Base-by-base conservation (phyloP, 1,140 invertebrate genomes). In the Tetraneura akinire region DNA sequence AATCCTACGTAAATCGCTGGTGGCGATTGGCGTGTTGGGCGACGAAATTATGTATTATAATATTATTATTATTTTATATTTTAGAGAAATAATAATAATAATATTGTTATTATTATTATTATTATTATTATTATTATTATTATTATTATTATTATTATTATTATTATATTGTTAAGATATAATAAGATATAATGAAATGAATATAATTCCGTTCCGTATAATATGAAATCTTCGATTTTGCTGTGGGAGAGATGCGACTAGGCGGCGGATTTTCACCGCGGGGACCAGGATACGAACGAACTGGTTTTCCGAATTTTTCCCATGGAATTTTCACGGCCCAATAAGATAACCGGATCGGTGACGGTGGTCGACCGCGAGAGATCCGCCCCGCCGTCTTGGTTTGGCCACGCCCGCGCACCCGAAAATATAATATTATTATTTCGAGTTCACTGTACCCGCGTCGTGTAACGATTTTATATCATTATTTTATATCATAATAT, bases 341-440 rank as follows among this genome's bases (percentile, higher is more conserved):
- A 78, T 78, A 62, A 78, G 74, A 78, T 47, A 78, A 78, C 74
- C 74, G 74, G 74, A 78, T 78, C 74, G 74, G 37, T 55, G 74
- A 26, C 71, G n/a, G 55, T 21, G 45, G 68, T 47, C 55, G 55
- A 45, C 74, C 74, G 74, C 74, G 74, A 74, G 74, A 74, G 71
- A 57, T 42, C 49, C 71, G 71, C 71, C 71, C 71, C 71, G 51
- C 71, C 51, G 71, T 18, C 14, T 18, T 49, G 29, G 71, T 55
- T 74, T 74, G 71, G 71, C 74, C 74, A 78, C 74, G 74, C 74
- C 74, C 55, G 74, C 55, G 53, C 68, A 29, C 66, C 68, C 68
- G 18, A 51, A 71, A 71, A 4, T 4, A 37, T 37, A 3, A 37
- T 29, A 71, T n/a, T n/a, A n/a, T n/a, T n/a, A n/a, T 51, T 5